Evolutionary conservation across 2,113 vertebrate species (phyloP), one percentile per base, ranked within the genome.

Genomic region (Anser cygnoides): DNA sequence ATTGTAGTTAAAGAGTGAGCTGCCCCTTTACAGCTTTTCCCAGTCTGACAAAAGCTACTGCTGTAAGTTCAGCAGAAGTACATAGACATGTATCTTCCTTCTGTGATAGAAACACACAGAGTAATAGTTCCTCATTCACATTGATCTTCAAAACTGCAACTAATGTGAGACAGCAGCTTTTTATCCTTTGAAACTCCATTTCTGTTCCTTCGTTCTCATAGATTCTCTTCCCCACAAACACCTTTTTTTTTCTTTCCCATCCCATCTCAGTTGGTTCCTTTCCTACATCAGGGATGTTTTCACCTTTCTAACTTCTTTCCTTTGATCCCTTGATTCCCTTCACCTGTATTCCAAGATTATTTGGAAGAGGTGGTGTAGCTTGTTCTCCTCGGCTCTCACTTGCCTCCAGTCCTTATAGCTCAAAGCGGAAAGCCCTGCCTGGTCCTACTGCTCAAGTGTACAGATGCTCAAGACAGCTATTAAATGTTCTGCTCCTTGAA

Each of bases 1-100:
- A 49, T 49, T 49, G 20, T 49, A 49, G 46, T 49, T 49, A 21
- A 49, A 20, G 44, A 46, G 44, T 19, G 52, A 37, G 11, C 26
- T 10, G 11, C 29, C 21, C 21, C 28, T 11, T 14, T 14, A 12
- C 22, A n/a, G 43, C 26, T 1, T 0, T n/a, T 79, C 21, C 74
- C 50, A 31, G 16, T 28, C 22, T 25, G 70, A 63, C 29, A 39
- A 46, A 43, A 46, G 19, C 58, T 54, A 41, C 72, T 5, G 6
- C 33, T 0, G 1, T 31, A 21, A 9, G 33, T n/a, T 35, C 17
- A 5, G 25, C 88, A 65, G 10, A 33, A 17, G 28, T n/a, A 61
- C 10, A 0, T 10, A 9, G 3, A 3, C 17, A 2, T 9, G 10
- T 23, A 44, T 52, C 39, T 75, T 74, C 55, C 50, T 50, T 39